Evolutionary conservation across 2,888 invertebrate genomes (phyloP).

Genomic region (Watsonalla binaria): DNA sequence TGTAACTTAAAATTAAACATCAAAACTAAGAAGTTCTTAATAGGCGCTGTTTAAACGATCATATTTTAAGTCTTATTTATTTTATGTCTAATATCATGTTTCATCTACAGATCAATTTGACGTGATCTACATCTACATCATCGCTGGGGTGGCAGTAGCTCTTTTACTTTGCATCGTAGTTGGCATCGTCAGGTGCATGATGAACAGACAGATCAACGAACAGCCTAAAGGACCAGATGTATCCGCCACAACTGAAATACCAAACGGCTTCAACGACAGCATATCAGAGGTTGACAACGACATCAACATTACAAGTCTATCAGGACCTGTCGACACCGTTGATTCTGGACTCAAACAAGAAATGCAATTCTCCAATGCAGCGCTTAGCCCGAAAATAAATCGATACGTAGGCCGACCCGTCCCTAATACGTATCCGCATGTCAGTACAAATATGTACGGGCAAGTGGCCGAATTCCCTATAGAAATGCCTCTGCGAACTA

Average conservation of each 20-base stretch:
- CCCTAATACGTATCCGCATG: slow-evolving; percentile 71
- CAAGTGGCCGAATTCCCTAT: slow-evolving; percentile 73
- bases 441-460: slow-evolving; percentile 75
- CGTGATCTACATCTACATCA: slow-evolving; percentile 90
- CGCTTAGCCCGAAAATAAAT: slow-evolving; percentile 70
- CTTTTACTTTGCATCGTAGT: slow-evolving; percentile 85
- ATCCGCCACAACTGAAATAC: slow-evolving; percentile 86
- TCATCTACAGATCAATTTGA: slow-evolving; percentile 83
- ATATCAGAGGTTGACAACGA: slow-evolving; percentile 91
- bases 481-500: slow-evolving; percentile 73
- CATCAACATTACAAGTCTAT: slow-evolving; percentile 84
- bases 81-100: background rate
- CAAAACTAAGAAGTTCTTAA: no score
- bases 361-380: slow-evolving; percentile 67
- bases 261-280: slow-evolving; percentile 91
- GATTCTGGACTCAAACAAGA: slow-evolving; percentile 67
- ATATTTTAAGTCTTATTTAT: no score
- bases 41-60: no score
- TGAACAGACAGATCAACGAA: slow-evolving; percentile 81
- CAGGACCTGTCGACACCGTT: slow-evolving; percentile 80
- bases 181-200: slow-evolving; percentile 83
- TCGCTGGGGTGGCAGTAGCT: slow-evolving; percentile 85
- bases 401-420: slow-evolving; percentile 71
- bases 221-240: slow-evolving; percentile 84
- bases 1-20: no score